These are phyloP conservation scores for Alces alces DNA, from an alignment of 2,113 vertebrate species.

Conservation along the genomic window DNA sequence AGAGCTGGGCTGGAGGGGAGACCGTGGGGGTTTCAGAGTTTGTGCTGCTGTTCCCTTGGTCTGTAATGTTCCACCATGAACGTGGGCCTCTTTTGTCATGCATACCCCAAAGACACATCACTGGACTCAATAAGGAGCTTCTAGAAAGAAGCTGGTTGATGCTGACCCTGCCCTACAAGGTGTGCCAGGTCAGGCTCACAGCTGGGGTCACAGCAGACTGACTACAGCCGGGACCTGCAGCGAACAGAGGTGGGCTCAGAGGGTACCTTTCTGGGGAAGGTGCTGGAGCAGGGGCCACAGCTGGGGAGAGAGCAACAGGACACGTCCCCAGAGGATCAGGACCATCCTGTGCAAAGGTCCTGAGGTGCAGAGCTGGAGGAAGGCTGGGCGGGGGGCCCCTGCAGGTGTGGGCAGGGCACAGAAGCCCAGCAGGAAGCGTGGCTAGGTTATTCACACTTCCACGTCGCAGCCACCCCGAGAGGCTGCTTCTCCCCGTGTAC, in stretches of 20 bases:
- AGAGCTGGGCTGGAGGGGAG: background rate
- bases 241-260: background rate
- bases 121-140: background rate
- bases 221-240: rapidly evolving
- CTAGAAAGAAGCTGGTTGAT: background rate
- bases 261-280: background rate
- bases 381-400: rapidly evolving
- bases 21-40: background rate
- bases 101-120: rapidly evolving
- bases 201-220: background rate
- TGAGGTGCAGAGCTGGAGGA: background rate
- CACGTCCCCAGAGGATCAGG: background rate
- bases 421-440: background rate
- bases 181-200: background rate
- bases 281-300: background rate
- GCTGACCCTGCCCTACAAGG: background rate
- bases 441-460: background rate
- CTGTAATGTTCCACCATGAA: background rate
- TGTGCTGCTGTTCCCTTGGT: background rate
- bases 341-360: background rate
- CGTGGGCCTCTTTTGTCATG: rapidly evolving
- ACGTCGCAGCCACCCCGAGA: rapidly evolving
- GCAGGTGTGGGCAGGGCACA: background rate
- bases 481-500: background rate
- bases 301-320: background rate